Percentiles rank a stretch among this genome's conserved stretches.
phyloP scores from a whole-genome alignment of 2,888 invertebrate genomes.

The Nycteola revayana region DNA sequence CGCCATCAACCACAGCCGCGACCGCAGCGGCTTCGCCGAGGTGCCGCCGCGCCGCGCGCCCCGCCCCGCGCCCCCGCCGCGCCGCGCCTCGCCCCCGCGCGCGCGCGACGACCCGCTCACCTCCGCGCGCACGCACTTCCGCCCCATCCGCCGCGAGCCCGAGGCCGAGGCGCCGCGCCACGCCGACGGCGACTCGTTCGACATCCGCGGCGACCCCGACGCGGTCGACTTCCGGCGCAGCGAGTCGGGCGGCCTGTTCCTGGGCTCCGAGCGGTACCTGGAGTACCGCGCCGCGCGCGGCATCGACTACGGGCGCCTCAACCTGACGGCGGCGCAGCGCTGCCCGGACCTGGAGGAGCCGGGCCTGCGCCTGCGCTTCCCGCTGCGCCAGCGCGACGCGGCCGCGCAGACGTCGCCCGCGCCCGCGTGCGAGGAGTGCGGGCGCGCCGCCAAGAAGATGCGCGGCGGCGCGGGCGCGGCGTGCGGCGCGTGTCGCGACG shows the following conservation, averaged over 20 bases:
- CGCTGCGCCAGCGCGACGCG: slow-evolving; percentile 66
- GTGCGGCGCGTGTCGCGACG: slow-evolving; percentile 35
- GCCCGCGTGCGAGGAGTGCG: slow-evolving; percentile 58
- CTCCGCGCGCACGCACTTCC: slow-evolving; percentile 91
- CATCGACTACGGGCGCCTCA: slow-evolving; percentile 65
- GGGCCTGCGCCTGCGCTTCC: slow-evolving; percentile 86
- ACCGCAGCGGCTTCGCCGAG: slow-evolving; percentile 83
- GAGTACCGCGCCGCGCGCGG: slow-evolving; percentile 71
- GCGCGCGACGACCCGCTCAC: slow-evolving; percentile 69
- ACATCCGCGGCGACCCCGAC: slow-evolving; percentile 84
- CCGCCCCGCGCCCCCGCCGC: slow-evolving; percentile 81
- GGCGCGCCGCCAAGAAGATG: slow-evolving; percentile 66
- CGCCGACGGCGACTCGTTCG: slow-evolving; percentile 88
- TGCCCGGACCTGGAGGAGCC: slow-evolving; percentile 58
- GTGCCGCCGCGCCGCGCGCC: slow-evolving; percentile 75
- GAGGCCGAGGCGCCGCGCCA: slow-evolving; percentile 61
- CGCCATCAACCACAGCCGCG: slow-evolving; percentile 83
- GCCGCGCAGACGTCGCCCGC: slow-evolving; percentile 53
- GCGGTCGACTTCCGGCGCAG: slow-evolving; percentile 85
- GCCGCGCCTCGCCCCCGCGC: slow-evolving; percentile 42
- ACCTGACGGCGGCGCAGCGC: slow-evolving; percentile 59
- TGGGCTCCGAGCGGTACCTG: slow-evolving; percentile 80
- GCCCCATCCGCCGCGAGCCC: slow-evolving; percentile 86
- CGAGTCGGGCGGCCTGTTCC: slow-evolving; percentile 83
- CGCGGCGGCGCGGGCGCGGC: slow-evolving; percentile 47